Conservation (phyloP, 2,113 vertebrate species). For the Cyanoramphus novaezelandiae region DNA sequence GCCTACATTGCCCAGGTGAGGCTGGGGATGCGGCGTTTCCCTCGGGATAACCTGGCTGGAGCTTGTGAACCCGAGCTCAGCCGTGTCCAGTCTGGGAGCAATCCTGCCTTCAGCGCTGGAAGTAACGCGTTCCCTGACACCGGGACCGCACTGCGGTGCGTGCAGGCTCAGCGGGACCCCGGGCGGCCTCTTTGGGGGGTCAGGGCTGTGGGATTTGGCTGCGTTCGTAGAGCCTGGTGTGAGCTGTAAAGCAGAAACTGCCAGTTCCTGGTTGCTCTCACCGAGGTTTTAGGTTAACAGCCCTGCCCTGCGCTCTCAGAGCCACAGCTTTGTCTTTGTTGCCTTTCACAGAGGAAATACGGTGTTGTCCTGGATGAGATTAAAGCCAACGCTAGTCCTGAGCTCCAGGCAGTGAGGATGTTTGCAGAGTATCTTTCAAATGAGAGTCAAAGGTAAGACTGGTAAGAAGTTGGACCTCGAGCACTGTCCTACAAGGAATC, state of each 20-base stretch:
- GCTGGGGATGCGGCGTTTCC: rapidly evolving
- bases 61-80: rapidly evolving
- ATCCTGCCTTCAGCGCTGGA: not conserved
- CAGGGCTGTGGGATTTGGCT: not conserved
- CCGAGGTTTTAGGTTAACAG: rapidly evolving
- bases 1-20: conserved; percentile 92
- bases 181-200: not conserved
- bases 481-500: rapidly evolving
- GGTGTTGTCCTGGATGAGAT: conserved; percentile 94
- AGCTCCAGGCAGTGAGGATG: conserved; percentile 91
- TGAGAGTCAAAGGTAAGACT: conserved; percentile 82
- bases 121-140: rapidly evolving
- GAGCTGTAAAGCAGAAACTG: not conserved
- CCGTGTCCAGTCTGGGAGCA: rapidly evolving
- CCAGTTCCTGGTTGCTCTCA: rapidly evolving
- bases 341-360: conserved; percentile 81
- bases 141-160: rapidly evolving
- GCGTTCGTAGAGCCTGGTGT: not conserved
- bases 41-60: rapidly evolving
- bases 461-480: rapidly evolving
- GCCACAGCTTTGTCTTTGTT: rapidly evolving
- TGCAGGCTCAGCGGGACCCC: rapidly evolving
- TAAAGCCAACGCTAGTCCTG: conserved; percentile 77
- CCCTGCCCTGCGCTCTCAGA: rapidly evolving
- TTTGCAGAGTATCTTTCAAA: conserved; percentile 89